A percentile compares a stretch with the other conserved stretches of the same genome.
These are phyloP conservation scores for Agapornis roseicollis DNA, from an alignment of 2,113 vertebrate genomes.

Conservation along the genomic window DNA sequence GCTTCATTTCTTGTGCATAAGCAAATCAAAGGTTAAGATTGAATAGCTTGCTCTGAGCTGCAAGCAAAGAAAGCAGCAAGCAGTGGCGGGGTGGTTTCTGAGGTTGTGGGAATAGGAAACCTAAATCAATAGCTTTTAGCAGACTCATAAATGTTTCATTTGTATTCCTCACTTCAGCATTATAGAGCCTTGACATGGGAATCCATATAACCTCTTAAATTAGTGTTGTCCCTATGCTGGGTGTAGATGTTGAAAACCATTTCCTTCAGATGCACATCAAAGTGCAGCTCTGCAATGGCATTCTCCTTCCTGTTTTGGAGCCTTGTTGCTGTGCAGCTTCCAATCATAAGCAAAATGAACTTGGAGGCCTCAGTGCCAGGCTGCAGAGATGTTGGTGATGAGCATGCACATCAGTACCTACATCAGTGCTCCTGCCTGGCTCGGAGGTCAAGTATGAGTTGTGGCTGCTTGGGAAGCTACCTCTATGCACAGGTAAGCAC, in stretches of 20 bases:
- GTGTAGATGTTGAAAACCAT: neutral
- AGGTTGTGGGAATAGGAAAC: neutral
- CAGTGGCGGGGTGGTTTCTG: neutral
- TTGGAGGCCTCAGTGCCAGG: neutral
- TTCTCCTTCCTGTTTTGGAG: conserved; percentile 16
- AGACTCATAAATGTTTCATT: conserved; percentile 37
- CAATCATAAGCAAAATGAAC: neutral
- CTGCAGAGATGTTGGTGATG: neutral
- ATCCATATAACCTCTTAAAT: conserved; percentile 17
- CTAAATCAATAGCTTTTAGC: conserved; percentile 52
- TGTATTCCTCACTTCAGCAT: neutral
- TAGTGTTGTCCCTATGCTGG: neutral
- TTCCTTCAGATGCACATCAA: neutral
- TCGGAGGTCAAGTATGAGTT: accelerated
- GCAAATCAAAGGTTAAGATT: neutral
- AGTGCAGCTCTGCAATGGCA: neutral
- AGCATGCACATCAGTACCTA: too few species aligned
- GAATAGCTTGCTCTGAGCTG: neutral
- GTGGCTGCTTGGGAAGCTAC: neutral
- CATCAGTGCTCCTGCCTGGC: neutral
- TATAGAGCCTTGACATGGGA: neutral
- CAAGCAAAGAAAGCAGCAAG: neutral
- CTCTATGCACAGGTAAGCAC: neutral
- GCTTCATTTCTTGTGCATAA: neutral
- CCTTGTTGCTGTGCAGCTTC: neutral